phyloP scores from a whole-genome alignment of 2,797 vertebrate species.

The Schizothorax lantsangensis region DNA sequence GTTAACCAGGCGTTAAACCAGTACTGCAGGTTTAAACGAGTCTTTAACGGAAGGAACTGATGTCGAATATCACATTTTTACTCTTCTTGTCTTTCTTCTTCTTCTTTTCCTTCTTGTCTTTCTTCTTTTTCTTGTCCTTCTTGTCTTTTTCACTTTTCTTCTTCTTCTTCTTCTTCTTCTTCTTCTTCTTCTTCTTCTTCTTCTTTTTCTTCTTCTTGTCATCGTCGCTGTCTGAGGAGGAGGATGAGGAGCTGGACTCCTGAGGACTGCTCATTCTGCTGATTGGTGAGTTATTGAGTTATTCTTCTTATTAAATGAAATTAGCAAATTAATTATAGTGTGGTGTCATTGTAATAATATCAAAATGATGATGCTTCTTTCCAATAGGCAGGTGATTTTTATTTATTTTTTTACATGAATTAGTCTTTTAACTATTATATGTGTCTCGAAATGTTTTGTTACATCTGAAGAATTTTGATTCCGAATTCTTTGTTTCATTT shows the following conservation, averaged over 20 bases:
- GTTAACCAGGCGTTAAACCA: background rate
- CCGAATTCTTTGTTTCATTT: too few relatives aligned
- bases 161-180: constrained; percentile 42
- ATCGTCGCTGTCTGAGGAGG: background rate
- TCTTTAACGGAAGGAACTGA: background rate
- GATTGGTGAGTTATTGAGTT: too few relatives aligned
- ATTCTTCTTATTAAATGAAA: too few relatives aligned
- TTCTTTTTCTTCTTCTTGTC: constrained; percentile 20
- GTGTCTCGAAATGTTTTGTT: too few relatives aligned
- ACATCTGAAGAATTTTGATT: too few relatives aligned
- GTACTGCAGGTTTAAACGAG: background rate
- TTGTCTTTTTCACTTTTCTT: background rate
- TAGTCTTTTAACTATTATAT: too few relatives aligned
- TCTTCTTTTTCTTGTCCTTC: constrained; percentile 10
- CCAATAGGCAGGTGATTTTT: too few relatives aligned
- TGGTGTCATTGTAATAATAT: too few relatives aligned
- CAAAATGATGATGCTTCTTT: too few relatives aligned
- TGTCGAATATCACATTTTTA: constrained; percentile 4
- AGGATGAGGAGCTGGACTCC: constrained; percentile 28
- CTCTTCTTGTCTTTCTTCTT: constrained; percentile 3
- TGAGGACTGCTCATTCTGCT: background rate
- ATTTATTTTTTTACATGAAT: too few relatives aligned
- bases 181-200: too few relatives aligned
- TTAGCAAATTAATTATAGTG: too few relatives aligned
- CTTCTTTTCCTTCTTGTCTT: constrained; percentile 17